A percentile compares a stretch with the other conserved stretches of the same genome.
These are phyloP conservation scores for Prosapia bicincta DNA, from an alignment of 2,888 invertebrate species.

Conservation along the genomic window DNA sequence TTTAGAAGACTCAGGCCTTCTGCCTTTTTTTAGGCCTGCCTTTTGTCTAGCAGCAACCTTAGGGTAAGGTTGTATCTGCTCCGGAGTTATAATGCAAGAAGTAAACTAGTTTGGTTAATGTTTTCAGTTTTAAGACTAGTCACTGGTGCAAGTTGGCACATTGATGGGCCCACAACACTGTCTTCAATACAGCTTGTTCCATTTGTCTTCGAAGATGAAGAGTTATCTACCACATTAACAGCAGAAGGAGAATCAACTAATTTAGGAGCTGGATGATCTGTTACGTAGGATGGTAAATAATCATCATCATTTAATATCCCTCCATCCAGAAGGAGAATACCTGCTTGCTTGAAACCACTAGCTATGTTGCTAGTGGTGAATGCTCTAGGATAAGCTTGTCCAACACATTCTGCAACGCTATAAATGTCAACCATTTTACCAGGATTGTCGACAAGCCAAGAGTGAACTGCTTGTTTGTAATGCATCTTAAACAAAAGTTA, in stretches of 20 bases:
- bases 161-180: background rate
- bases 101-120: background rate
- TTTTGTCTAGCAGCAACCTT: too few relatives aligned
- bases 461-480: constrained; percentile 21
- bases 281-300: constrained; percentile 9
- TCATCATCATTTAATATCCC: constrained; percentile 13
- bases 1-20: constrained; percentile 3
- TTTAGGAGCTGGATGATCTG: background rate
- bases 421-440: constrained; percentile 24
- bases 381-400: too few relatives aligned
- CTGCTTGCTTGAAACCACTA: constrained; percentile 25
- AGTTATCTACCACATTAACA: too few relatives aligned
- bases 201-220: background rate
- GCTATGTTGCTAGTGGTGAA: constrained; percentile 24
- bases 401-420: too few relatives aligned
- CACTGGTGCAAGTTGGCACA: background rate
- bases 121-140: background rate
- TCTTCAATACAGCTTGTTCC: background rate
- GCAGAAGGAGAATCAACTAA: background rate
- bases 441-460: constrained; percentile 22
- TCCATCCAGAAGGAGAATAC: constrained; percentile 18
- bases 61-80: too few relatives aligned
- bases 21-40: background rate
- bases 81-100: too few relatives aligned
- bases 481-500: constrained; percentile 36